Base-by-base conservation (phyloP, 2,113 vertebrate genomes). In the Heptranchias perlo region DNA sequence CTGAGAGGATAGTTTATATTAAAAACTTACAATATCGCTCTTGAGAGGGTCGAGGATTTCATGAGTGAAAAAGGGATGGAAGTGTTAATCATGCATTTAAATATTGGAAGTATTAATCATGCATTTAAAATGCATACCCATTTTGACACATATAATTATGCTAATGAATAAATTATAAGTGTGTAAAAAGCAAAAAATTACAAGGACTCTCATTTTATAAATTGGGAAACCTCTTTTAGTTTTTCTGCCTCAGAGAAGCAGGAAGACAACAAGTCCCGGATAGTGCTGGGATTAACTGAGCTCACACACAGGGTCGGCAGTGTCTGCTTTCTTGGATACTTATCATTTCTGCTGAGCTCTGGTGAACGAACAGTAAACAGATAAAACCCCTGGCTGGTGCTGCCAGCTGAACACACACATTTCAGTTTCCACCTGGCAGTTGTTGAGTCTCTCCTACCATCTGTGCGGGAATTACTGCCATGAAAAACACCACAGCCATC, bases 401-500 rank as follows among this genome's bases (percentile, higher is more conserved):
- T 69, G 65, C 25, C 94, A 95, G 94, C 94, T 95, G 64, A 95
- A n/a, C 64, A 69, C 64, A 95, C 94, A 95, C 44, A 69, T n/a
- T 92, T 62, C 89, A 93, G 35, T 93, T 39, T 16, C 89, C 89
- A 93, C 89, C 89, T 93, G 89, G 89, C 89, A 93, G 89, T 93
- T 93, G 89, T 93, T 93, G 89, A 93, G 89, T 93, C 89, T 93
- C 58, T 62, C 58, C 61, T n/a, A 39, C 89, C 89, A 64, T 93
- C 89, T 93, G 89, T n/a, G n/a, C 16, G 35, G 31, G 64, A 62
- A 93, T 23, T n/a, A 61, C 58, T 93, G 89, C 89, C 89, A 93
- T 93, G 58, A 93, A 93, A 93, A 93, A 93, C 89, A 93, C 89
- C 89, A 39, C 89, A 93, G 35, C 35, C 89, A 93, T 93, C 89